Evolutionary conservation across 2,113 vertebrate species (phyloP), one percentile per base, ranked within the genome.

Genomic region (Coptodon rendalli): DNA sequence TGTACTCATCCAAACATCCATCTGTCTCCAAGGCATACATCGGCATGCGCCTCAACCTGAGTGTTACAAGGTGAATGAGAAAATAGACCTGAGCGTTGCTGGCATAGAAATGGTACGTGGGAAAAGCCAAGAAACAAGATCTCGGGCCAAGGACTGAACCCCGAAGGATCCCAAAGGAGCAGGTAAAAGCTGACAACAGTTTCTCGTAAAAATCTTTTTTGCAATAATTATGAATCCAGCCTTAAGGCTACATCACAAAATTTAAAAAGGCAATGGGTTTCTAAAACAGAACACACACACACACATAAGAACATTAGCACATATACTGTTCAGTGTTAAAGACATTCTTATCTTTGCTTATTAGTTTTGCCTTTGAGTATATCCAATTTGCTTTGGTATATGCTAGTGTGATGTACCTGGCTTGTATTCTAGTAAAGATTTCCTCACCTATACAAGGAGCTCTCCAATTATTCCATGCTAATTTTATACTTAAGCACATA

Each of bases 391-490:
- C 17, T 27, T 81, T 40, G 16, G 5, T 61, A 45, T 22, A 2
- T 80, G 50, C 31, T 38, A 79, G 45, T 50, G 24, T 52, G 31
- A 78, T 27, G 53, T 22, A 40, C 80, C 34, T 83, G 4, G 7
- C 40, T 79, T 81, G 38, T 81, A 81, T 79, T 81, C 12, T 24
- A 19, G 79, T 81, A 9, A 68, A 63, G 59, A 3, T 83, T 10
- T 38, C 5, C 50, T 57, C 36, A 2, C 7, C 10, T 36, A 59
- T 83, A 86, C 14, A 7, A 73, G 52, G 9, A 40, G 52, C 27
- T 27, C 81, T 86, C 24, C 86, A 89, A 93, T 93, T 87, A 91
- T 76, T 81, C 68, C 50, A 57, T 52, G 89, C 89, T 92, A 90
- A 93, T 94, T 92, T 91, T 76, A 43, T 59, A 86, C 71, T 90